Evolutionary conservation across 2,888 invertebrate genomes (phyloP).

Genomic region (Eupithecia centaureata): DNA sequence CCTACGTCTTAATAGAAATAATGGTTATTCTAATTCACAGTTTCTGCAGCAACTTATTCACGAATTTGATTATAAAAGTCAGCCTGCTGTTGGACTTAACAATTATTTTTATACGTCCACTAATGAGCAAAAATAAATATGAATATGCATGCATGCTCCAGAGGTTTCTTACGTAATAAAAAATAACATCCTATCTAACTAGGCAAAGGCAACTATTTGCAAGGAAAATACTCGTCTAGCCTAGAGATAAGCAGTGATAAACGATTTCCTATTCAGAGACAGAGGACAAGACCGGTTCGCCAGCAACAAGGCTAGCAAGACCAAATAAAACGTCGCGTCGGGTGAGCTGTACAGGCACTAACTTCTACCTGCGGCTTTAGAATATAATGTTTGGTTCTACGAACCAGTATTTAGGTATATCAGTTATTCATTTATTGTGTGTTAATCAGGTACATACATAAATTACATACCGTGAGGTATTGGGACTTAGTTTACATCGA

Average conservation of each 20-base stretch:
- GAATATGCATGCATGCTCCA: neutral
- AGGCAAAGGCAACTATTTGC: constrained; percentile 34
- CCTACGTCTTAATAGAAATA: neutral
- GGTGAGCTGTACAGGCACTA: neutral
- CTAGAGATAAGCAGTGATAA: constrained; percentile 42
- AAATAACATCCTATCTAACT: constrained; percentile 19
- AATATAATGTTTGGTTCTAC: neutral
- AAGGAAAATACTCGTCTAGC: constrained; percentile 40
- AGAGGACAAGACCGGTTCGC: constrained; percentile 40
- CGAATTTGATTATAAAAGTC: neutral
- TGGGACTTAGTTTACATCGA: no score
- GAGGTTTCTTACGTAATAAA: neutral
- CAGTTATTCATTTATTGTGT: no score
- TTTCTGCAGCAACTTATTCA: neutral
- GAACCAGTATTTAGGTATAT: neutral
- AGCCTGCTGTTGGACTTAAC: neutral
- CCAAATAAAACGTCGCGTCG: constrained; percentile 7
- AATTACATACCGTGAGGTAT: no score
- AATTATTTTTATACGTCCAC: neutral
- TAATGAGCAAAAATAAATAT: constrained; percentile 1
- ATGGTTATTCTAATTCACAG: neutral
- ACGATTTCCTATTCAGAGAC: constrained; percentile 43
- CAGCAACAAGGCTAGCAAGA: constrained; percentile 19
- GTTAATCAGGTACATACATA: no score
- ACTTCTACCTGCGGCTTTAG: neutral